Percentiles rank a stretch among this genome's conserved stretches.
phyloP scores from a whole-genome alignment of 2,113 vertebrate genomes.

The Athene cunicularia region DNA sequence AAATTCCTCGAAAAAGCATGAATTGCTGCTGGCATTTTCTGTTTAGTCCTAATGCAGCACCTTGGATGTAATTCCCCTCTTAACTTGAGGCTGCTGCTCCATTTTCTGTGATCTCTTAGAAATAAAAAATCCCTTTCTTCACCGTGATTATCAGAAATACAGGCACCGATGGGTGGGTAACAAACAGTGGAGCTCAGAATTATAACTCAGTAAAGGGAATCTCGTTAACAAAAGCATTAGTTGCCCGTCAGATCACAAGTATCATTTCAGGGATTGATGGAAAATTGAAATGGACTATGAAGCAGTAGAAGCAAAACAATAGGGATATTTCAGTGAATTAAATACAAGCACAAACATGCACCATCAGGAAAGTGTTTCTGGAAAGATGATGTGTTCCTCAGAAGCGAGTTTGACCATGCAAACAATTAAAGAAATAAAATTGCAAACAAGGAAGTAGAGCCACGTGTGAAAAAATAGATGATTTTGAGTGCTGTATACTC shows the following conservation, averaged over 20 bases:
- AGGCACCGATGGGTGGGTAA: not conserved
- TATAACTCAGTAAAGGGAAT: not conserved
- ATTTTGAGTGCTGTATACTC: not conserved
- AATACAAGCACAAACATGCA: not conserved
- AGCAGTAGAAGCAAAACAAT: not conserved
- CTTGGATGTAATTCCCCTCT: not conserved
- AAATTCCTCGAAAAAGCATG: not conserved
- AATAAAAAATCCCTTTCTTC: not conserved
- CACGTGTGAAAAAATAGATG: not conserved
- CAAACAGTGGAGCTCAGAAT: not conserved
- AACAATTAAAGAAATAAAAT: not conserved
- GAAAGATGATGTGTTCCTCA: not conserved
- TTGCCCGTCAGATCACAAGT: not conserved
- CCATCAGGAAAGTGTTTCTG: not conserved
- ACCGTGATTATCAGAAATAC: not conserved
- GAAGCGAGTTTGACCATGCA: not conserved
- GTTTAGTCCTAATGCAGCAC: not conserved
- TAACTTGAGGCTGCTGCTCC: not conserved
- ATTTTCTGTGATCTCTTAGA: not conserved
- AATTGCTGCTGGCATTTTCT: not conserved
- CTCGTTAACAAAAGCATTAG: not conserved
- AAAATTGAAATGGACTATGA: not conserved
- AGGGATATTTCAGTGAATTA: not conserved
- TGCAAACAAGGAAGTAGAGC: not conserved
- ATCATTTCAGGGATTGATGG: not conserved